These are phyloP conservation scores for Ericerus pela DNA, from an alignment of 1,140 invertebrate species.

Conservation along the genomic window DNA sequence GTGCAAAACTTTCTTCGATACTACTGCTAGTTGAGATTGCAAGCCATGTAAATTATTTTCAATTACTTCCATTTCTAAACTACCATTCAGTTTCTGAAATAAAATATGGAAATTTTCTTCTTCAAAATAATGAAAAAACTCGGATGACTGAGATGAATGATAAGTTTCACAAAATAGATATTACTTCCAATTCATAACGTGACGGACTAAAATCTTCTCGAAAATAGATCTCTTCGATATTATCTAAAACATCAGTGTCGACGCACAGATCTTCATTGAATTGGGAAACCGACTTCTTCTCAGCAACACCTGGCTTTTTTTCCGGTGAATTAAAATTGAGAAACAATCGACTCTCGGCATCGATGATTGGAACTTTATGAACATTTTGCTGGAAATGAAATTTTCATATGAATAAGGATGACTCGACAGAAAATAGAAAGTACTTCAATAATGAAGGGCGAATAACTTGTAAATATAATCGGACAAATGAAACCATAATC, in stretches of 20 bases:
- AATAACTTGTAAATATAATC: not conserved
- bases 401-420: not conserved
- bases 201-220: slow-evolving; percentile 20
- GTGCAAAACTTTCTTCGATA: slow-evolving; percentile 80
- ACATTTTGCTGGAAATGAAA: slow-evolving; percentile 15
- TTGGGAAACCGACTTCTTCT: not conserved
- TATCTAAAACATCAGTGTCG: slow-evolving; percentile 24
- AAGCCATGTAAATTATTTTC: slow-evolving; percentile 47
- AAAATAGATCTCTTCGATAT: slow-evolving; percentile 23
- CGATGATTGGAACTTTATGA: slow-evolving; percentile 19
- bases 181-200: slow-evolving; percentile 24
- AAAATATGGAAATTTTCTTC: slow-evolving; percentile 15
- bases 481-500: not conserved
- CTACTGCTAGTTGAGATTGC: slow-evolving; percentile 60
- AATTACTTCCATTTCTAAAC: slow-evolving; percentile 48
- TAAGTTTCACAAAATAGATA: not conserved
- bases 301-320: not conserved
- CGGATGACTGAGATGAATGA: not conserved
- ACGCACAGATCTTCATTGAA: slow-evolving; percentile 14
- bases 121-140: slow-evolving; percentile 1
- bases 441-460: not conserved
- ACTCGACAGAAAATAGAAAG: not conserved
- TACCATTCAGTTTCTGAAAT: slow-evolving; percentile 44
- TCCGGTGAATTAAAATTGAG: not conserved
- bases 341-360: not conserved